phyloP scores from a whole-genome alignment of 1,140 invertebrate species.

The Penaeus japonicus region DNA sequence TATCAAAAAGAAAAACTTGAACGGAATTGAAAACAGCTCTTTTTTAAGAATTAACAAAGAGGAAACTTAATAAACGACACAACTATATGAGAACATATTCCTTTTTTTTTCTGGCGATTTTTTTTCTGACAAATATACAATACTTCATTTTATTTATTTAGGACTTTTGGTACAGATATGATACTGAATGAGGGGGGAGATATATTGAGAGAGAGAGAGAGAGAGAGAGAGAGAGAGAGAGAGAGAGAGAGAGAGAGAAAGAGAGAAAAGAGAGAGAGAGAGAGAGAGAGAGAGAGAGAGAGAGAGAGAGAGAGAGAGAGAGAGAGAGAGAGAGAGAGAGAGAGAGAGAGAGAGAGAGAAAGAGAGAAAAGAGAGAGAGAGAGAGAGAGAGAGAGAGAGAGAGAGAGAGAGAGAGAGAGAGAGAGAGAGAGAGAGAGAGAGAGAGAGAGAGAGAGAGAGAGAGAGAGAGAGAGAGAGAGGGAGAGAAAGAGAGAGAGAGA shows the following conservation, averaged over 20 bases:
- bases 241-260: not conserved
- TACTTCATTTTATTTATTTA: too few relatives aligned
- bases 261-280: not conserved
- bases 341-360: not conserved
- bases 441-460: not conserved
- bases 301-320: not conserved
- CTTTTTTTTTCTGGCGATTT: too few relatives aligned
- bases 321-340: not conserved
- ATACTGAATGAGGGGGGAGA: not conserved
- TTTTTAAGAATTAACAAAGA: too few relatives aligned
- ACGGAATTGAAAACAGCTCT: too few relatives aligned
- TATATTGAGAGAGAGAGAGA: not conserved
- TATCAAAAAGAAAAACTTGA: too few relatives aligned
- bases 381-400: not conserved
- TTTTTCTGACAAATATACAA: too few relatives aligned
- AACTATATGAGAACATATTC: too few relatives aligned
- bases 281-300: not conserved
- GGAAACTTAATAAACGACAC: too few relatives aligned
- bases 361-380: not conserved
- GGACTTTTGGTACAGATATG: too few relatives aligned
- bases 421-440: not conserved
- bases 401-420: not conserved
- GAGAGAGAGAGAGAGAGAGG: not conserved
- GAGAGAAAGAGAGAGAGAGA: not conserved
- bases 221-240: not conserved